A percentile compares a stretch with the other conserved stretches of the same genome.
phyloP scores from a whole-genome alignment of 2,797 vertebrate genomes.

The Coendou prehensilis region DNA sequence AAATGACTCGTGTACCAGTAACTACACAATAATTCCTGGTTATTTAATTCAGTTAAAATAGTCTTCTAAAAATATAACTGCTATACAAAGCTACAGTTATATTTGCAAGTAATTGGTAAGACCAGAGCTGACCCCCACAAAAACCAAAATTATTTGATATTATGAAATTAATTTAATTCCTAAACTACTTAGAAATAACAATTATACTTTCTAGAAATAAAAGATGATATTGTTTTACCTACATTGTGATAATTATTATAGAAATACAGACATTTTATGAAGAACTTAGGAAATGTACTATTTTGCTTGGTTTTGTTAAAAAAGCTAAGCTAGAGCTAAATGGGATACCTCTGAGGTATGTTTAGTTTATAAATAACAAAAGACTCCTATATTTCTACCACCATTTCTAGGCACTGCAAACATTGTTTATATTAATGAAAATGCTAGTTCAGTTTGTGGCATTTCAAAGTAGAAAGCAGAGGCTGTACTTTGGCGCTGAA shows the following conservation, averaged over 20 bases:
- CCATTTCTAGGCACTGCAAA: constrained; percentile 58
- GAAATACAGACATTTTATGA: not conserved
- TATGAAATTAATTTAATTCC: constrained; percentile 13
- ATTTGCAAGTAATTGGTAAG: constrained; percentile 26
- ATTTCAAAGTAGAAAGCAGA: constrained; percentile 75
- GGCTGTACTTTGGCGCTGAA: constrained; percentile 52
- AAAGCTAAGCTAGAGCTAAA: constrained; percentile 60
- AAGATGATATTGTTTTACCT: not conserved
- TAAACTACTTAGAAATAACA: not conserved
- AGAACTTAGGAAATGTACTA: not conserved
- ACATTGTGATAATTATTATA: not conserved
- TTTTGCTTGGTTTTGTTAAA: constrained; percentile 59
- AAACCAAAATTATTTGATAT: not conserved
- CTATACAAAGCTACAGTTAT: not conserved
- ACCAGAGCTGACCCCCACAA: not conserved
- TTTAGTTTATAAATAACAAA: constrained; percentile 52
- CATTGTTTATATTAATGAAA: constrained; percentile 50
- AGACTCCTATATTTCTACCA: constrained; percentile 23
- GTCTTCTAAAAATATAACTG: not conserved
- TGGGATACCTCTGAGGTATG: not conserved
- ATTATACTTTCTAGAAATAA: not conserved
- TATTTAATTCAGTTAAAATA: constrained; percentile 21
- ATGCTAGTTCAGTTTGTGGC: constrained; percentile 25
- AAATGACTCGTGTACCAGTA: not conserved
- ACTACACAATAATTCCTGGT: not conserved